Base-by-base conservation (phyloP, 1,140 invertebrate species). In the Megathymus violae region DNA sequence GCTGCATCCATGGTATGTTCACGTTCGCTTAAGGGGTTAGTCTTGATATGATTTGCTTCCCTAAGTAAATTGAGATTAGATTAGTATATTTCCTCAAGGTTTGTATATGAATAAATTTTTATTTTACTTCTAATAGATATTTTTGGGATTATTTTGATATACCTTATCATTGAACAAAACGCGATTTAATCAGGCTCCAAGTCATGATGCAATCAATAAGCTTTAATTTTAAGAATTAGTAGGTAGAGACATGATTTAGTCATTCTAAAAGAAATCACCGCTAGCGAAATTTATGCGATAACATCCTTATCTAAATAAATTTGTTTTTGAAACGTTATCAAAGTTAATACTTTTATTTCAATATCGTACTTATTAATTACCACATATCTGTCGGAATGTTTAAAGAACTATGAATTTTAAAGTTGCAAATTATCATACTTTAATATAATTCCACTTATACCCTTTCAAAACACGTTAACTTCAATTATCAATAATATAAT, bases 1-100 rank as follows among this genome's bases (percentile, higher is more conserved):
- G 91, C 81, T 31, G 92, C 86, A 52, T 91, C 86, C 50, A 91
- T 85, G 4, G 58, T 43, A 47, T 91, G 81, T 31, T 92, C 88
- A 2, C 81, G 69, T 34, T 91, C 82, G 50, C 79, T 86, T 51
- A 90, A 78, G 0, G 90, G 87, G 58, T 91, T 88, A 19, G 85
- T 88, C 41, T 90, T 91, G 5, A 91, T 80, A 16, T 87, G 73
- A 52, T 84, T 75, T n/a, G 85, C 50, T 65, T 91, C 85, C 62
- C 91, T 92, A 73, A 66, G 83, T 75, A 17, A 54, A 67, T 65
- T 71, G 44, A 51, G 19, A 3, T 22, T 22, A 22, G 2, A 22
- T 22, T 22, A 22, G 5, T 22, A 2, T 22, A 22, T 3, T n/a
- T n/a, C n/a, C n/a, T n/a, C n/a, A n/a, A n/a, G n/a, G n/a, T n/a